Evolutionary conservation across 2,113 vertebrate genomes (phyloP), one percentile per base, ranked within the genome.

Genomic region (Silurus meridionalis): DNA sequence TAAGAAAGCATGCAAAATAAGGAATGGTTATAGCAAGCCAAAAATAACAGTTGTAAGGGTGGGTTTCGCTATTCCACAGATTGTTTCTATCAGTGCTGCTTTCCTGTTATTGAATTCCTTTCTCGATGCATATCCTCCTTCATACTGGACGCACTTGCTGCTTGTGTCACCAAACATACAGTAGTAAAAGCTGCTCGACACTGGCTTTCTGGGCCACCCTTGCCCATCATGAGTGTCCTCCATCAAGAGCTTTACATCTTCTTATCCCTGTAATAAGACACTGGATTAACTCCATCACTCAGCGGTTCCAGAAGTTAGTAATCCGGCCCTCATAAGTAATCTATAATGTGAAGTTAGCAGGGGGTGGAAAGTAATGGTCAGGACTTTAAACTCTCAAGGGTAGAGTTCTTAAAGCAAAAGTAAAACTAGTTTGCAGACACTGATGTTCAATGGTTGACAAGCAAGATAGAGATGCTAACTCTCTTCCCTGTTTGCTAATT

Each of bases 101-200:
- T 95, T 95, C 94, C 94, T 95, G 94, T 95, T 95, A 93, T 95
- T 95, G 93, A 95, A 95, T 95, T 95, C 94, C 93, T 94, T 88
- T 91, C 85, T 94, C 77, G 81, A 91, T 94, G 90, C 92, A 92
- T 94, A 93, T 93, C 94, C 93, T 94, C 87, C 91, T 90, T 81
- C 83, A 88, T 87, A 88, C 87, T 81, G 80, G 87, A 89, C 72
- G 84, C 80, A 91, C 88, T 92, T 77, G 86, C 89, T 91, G 90
- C 92, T 92, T 92, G 90, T 88, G 90, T 87, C 88, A 86, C 80
- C 78, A 69, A 37, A 37, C 37, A 10, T 87, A 71, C 86, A 72
- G 83, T 71, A 72, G 83, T 71, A 58, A 28, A 66, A 67, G 28
- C 53, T 25, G 61, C 52, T 78, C 87, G 84, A 63, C 82, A 85